phyloP scores from a whole-genome alignment of 2,888 invertebrate species.

The Callinectes sapidus region DNA sequence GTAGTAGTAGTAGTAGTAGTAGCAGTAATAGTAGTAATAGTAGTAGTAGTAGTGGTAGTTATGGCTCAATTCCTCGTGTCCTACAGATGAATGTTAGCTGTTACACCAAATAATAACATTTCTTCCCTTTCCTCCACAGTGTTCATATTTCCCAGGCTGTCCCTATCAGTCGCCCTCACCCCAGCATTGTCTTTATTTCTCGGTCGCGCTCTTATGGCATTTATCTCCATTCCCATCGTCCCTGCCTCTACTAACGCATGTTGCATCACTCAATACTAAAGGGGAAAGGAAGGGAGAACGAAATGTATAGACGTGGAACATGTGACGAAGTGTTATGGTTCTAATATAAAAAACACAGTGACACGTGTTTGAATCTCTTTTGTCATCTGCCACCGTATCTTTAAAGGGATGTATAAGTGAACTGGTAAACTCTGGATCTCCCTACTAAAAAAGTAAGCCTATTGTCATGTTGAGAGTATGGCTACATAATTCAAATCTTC shows the following conservation, averaged over 20 bases:
- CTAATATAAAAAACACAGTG: not conserved
- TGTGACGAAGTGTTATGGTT: not conserved
- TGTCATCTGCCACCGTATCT: too few species aligned
- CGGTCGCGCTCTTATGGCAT: not conserved
- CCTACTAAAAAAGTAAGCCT: too few species aligned
- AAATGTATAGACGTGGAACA: not conserved
- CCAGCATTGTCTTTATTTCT: not conserved
- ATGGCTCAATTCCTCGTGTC: not conserved
- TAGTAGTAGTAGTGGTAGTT: too few species aligned
- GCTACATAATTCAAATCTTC: too few species aligned
- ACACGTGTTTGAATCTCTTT: too few species aligned
- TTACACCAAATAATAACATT: not conserved
- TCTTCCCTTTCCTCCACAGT: not conserved
- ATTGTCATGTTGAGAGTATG: too few species aligned
- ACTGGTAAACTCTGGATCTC: too few species aligned
- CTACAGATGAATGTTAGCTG: not conserved
- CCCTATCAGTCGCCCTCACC: not conserved
- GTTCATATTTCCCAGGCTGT: not conserved
- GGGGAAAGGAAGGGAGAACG: not conserved
- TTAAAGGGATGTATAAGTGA: too few species aligned
- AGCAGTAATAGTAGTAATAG: slow-evolving; percentile 18
- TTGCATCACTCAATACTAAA: not conserved
- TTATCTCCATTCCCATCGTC: not conserved
- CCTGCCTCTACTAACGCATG: not conserved
- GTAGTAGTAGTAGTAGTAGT: slow-evolving; percentile 55